Percentiles rank a stretch among this genome's conserved stretches.
Conservation (phyloP, 2,888 invertebrate species). For the Amblyjoppa proteus region DNA sequence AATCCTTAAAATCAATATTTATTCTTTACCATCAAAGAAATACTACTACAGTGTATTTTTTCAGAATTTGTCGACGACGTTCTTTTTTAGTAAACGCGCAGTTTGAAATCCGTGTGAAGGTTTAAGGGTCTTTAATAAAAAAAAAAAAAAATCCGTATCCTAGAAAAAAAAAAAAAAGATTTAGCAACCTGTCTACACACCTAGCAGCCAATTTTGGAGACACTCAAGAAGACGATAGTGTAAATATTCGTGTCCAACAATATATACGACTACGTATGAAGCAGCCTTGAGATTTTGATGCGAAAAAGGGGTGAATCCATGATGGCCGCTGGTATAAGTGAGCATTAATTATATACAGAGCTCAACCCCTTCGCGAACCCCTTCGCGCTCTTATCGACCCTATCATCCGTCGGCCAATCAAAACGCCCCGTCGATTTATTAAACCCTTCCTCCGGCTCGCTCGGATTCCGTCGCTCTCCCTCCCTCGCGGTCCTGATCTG, state of each 20-base stretch:
- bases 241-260: background rate
- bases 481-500: background rate
- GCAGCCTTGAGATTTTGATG: conserved; percentile 9
- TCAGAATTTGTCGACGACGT: too few relatives aligned
- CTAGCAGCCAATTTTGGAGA: too few relatives aligned
- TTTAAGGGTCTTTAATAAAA: too few relatives aligned
- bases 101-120: too few relatives aligned
- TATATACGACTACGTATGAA: background rate
- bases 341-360: conserved; percentile 56
- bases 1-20: too few relatives aligned
- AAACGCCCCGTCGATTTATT: conserved; percentile 77
- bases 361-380: conserved; percentile 59
- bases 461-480: conserved; percentile 33
- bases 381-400: conserved; percentile 72
- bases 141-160: too few relatives aligned
- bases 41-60: too few relatives aligned
- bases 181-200: too few relatives aligned
- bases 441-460: conserved; percentile 77
- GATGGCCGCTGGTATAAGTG: conserved; percentile 61
- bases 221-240: too few relatives aligned
- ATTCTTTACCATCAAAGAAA: too few relatives aligned
- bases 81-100: too few relatives aligned
- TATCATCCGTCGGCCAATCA: conserved; percentile 75
- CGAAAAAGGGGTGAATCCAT: conserved; percentile 60
- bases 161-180: too few relatives aligned